These are phyloP conservation scores for Synergus itoensis DNA, from an alignment of 2,888 invertebrate genomes.

Conservation along the genomic window DNA sequence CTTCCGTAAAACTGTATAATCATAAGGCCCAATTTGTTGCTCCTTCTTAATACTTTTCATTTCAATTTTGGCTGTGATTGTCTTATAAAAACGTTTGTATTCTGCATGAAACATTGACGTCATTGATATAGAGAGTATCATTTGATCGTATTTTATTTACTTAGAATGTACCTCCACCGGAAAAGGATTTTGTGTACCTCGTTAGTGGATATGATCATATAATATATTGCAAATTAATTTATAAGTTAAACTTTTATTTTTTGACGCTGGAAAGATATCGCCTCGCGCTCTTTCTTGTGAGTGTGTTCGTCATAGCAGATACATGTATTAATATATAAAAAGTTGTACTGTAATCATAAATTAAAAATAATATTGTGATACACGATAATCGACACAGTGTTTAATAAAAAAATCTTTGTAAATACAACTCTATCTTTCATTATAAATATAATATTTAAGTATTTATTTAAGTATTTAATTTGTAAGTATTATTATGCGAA, in stretches of 20 bases:
- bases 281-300: constrained; percentile 40
- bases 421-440: constrained; percentile 57
- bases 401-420: constrained; percentile 72
- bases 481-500: not conserved
- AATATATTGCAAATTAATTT: constrained; percentile 47
- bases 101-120: constrained; percentile 2
- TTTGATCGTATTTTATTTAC: constrained; percentile 27
- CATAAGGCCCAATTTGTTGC: not conserved
- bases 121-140: not conserved
- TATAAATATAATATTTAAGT: not conserved
- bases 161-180: constrained; percentile 2
- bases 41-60: constrained; percentile 36
- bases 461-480: not conserved
- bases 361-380: constrained; percentile 72
- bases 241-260: constrained; percentile 49
- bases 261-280: constrained; percentile 36
- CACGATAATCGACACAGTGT: constrained; percentile 71
- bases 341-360: constrained; percentile 53
- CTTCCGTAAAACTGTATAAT: constrained; percentile 37
- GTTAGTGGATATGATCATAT: constrained; percentile 43
- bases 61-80: constrained; percentile 60
- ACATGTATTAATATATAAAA: constrained; percentile 48
- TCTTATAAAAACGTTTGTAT: constrained; percentile 50
- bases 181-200: constrained; percentile 45
- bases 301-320: constrained; percentile 50